A percentile compares a stretch with the other conserved stretches of the same genome.
These are phyloP conservation scores for Paramuricea clavata DNA, from an alignment of 92 coral and sea anemone species.

Conservation along the genomic window DNA sequence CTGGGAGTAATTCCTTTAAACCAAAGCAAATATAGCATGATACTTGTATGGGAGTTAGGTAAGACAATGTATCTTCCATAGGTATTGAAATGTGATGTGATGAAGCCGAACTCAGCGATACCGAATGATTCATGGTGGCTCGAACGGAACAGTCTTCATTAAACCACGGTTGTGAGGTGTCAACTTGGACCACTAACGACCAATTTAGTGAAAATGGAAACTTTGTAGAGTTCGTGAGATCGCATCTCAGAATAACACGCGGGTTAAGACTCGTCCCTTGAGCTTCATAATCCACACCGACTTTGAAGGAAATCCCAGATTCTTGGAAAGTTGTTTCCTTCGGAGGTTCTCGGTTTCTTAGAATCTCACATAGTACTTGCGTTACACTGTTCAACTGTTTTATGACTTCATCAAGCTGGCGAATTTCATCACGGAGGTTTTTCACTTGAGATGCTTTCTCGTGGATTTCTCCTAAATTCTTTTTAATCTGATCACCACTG, in stretches of 20 bases:
- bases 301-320: constrained; percentile 19
- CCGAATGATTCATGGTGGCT: constrained; percentile 7
- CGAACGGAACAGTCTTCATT: constrained; percentile 10
- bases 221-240: constrained; percentile 11
- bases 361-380: constrained; percentile 15
- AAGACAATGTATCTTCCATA: constrained; percentile 3
- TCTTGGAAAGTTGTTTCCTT: not conserved
- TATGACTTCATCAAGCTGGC: constrained; percentile 36
- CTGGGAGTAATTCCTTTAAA: constrained; percentile 23
- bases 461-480: constrained; percentile 20
- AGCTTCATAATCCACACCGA: constrained; percentile 19
- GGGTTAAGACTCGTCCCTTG: constrained; percentile 20
- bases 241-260: constrained; percentile 15
- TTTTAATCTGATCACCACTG: constrained; percentile 20
- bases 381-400: constrained; percentile 26
- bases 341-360: not conserved
- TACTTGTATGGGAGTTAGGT: constrained; percentile 24
- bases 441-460: not conserved
- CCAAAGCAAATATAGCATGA: constrained; percentile 31
- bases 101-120: not conserved
- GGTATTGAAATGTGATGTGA: constrained; percentile 18
- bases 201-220: constrained; percentile 21
- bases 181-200: constrained; percentile 36
- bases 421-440: not conserved
- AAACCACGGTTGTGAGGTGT: constrained; percentile 31